Evolutionary conservation across 2,797 vertebrate species (phyloP).

Genomic region (Tangara arthus): DNA sequence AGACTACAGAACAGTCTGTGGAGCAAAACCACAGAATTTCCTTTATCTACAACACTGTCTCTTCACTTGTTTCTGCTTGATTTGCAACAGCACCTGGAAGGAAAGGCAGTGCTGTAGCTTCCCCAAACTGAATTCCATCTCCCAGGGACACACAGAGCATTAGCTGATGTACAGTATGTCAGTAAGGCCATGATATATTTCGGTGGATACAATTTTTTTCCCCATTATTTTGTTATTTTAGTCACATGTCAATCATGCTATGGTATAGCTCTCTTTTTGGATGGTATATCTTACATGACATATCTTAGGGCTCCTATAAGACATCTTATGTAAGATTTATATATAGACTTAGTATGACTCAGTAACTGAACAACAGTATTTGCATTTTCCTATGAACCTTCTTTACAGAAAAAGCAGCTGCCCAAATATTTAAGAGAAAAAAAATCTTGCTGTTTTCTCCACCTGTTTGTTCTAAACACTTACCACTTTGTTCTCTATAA

Average conservation of each 20-base stretch:
- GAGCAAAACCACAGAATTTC: background rate
- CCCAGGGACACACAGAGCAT: background rate
- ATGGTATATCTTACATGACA: background rate
- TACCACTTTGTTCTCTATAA: conserved; percentile 97
- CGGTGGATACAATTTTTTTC: background rate
- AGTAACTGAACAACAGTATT: conserved; percentile 40
- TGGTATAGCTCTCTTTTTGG: background rate
- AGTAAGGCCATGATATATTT: background rate
- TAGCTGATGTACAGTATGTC: background rate
- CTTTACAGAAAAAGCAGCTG: conserved; percentile 22
- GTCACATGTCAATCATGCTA: background rate
- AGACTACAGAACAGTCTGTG: background rate
- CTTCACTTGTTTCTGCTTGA: background rate
- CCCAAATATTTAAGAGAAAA: background rate
- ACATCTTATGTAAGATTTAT: conserved; percentile 49
- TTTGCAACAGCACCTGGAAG: background rate
- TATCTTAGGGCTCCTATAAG: background rate
- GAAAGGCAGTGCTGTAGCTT: background rate
- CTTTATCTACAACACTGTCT: background rate
- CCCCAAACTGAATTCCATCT: background rate
- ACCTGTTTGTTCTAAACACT: conserved; percentile 39
- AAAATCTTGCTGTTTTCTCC: background rate
- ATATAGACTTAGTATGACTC: conserved; percentile 47
- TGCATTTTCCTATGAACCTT: conserved; percentile 11
- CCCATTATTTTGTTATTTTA: background rate